A percentile compares a stretch with the other conserved stretches of the same genome.
phyloP scores from a whole-genome alignment of 1,140 invertebrate genomes.

The Bombyx mandarina region DNA sequence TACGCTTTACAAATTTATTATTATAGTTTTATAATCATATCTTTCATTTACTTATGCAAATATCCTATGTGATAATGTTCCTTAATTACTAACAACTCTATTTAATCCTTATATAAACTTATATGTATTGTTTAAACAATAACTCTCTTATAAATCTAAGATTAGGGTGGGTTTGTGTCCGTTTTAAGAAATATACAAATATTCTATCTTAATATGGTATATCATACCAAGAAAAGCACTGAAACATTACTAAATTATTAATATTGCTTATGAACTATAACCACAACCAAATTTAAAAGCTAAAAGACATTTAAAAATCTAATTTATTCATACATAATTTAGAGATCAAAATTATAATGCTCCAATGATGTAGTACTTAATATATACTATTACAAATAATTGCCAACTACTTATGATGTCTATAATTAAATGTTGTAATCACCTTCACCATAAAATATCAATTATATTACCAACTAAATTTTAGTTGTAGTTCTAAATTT shows the following conservation, averaged over 20 bases:
- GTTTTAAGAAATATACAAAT: constrained; percentile 50
- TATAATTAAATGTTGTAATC: background rate
- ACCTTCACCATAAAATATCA: constrained; percentile 1
- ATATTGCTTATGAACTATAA: too few relatives aligned
- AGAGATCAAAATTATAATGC: background rate
- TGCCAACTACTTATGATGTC: background rate
- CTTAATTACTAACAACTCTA: too few relatives aligned
- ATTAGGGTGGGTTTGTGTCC: constrained; percentile 63
- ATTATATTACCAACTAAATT: background rate
- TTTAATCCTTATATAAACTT: too few relatives aligned
- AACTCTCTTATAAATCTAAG: constrained; percentile 40
- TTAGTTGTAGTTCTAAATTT: constrained; percentile 42
- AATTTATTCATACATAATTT: too few relatives aligned
- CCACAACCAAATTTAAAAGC: too few relatives aligned
- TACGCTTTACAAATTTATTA: too few relatives aligned
- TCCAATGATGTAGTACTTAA: background rate
- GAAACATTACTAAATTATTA: too few relatives aligned
- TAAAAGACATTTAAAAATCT: too few relatives aligned
- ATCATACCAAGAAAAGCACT: too few relatives aligned
- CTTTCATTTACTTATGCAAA: too few relatives aligned
- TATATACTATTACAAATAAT: background rate
- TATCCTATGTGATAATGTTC: too few relatives aligned
- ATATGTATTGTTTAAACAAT: background rate
- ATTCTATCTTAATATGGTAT: constrained; percentile 3
- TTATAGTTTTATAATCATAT: too few relatives aligned